Evolutionary conservation across 2,888 invertebrate genomes (phyloP), one percentile per base, ranked within the genome.

Genomic region (Timema podura): DNA sequence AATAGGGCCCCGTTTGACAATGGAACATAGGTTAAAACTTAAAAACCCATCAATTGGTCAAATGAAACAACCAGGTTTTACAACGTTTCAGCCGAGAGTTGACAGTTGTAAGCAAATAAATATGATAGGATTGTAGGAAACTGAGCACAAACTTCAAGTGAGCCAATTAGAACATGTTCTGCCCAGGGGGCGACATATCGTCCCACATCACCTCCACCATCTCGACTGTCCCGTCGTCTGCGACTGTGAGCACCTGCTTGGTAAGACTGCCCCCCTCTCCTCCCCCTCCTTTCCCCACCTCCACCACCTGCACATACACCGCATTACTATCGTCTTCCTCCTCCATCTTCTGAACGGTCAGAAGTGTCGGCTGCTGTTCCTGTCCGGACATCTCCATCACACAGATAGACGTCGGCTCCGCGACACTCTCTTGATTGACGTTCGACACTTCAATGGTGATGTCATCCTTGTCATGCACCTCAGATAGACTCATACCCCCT

Each of bases 141-240:
- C 30, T 30, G 3, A 30, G 30, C 1, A 30, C 30, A 30, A 30
- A 30, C 30, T n/a, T n/a, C n/a, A n/a, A n/a, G n/a, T n/a, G n/a
- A n/a, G 30, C 2, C 30, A 30, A 1, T 30, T 30, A 30, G 30
- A 30, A 30, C 30, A 30, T 30, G 30, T 30, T 30, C 30, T 30
- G 30, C 1, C 30, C 30, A 3, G 30, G 30, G 30, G 30, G 30
- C 30, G 30, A 30, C 57, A 70, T 66, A 5, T 74, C 74, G 65
- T 74, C 72, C 74, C 74, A 74, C 67, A 72, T 67, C 11, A 72
- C 77, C 71, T 80, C 79, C 5, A 80, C 76, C 79, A 81, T 79
- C 76, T 80, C 79, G 51, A 80, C 76, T 73, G 76, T 79, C 30
- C 81, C 81, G 72, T 80, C 81, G 49, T 80, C 80, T n/a, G 77